Evolutionary conservation across 1,140 invertebrate genomes (phyloP).

Genomic region (Bradynema listronoti): DNA sequence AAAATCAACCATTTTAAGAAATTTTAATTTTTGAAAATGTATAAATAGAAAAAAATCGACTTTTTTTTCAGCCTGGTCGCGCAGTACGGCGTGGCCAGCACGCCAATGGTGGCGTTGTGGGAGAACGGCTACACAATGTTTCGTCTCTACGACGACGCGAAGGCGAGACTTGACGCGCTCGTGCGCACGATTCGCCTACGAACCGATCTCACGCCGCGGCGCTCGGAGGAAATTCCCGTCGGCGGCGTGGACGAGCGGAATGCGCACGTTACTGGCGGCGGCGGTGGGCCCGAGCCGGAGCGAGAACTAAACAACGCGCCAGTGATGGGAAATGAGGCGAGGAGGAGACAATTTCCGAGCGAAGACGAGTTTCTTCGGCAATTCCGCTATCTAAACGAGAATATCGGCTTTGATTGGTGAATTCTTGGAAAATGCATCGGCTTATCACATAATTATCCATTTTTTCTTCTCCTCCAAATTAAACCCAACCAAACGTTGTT

Average conservation of each 20-base stretch:
- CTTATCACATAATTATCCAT: too few species aligned
- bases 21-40: neutral
- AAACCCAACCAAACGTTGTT: too few species aligned
- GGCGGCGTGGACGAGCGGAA: neutral
- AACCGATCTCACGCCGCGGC: slow-evolving; percentile 23
- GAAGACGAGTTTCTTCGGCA: slow-evolving; percentile 19
- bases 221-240: too few species aligned
- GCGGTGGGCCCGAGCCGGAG: too few species aligned
- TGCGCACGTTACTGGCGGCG: neutral
- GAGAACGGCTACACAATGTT: slow-evolving; percentile 31
- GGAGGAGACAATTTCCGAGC: slow-evolving; percentile 5
- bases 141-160: slow-evolving; percentile 26
- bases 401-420: slow-evolving; percentile 30
- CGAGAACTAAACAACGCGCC: neutral
- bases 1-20: neutral
- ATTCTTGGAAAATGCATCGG: too few species aligned
- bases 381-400: slow-evolving; percentile 22
- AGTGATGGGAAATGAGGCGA: neutral
- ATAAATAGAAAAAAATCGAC: neutral
- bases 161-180: slow-evolving; percentile 22
- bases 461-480: too few species aligned
- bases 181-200: slow-evolving; percentile 9
- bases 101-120: slow-evolving; percentile 34
- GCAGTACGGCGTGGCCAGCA: slow-evolving; percentile 33
- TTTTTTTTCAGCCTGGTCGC: slow-evolving; percentile 26